A percentile compares a stretch with the other conserved stretches of the same genome.
Evolutionary conservation across 2,797 vertebrate species (phyloP).

Genomic region (Menidia menidia): DNA sequence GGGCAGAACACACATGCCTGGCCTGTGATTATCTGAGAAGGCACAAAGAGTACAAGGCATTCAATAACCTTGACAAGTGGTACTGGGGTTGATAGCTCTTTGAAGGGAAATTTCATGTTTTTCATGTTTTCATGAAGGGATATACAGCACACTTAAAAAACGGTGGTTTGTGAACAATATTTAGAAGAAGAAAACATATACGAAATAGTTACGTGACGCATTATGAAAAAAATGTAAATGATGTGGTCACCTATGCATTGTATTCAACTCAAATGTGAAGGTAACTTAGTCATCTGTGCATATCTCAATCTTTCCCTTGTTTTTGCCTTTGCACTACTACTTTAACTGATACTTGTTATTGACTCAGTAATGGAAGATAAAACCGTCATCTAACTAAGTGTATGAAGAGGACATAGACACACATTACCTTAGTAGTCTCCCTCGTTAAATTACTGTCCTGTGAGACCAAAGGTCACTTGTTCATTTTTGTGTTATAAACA

Average conservation of each 20-base stretch:
- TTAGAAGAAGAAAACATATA: conserved; percentile 58
- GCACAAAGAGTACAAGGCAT: conserved; percentile 94
- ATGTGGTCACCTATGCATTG: conserved; percentile 80
- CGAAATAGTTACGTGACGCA: conserved; percentile 75
- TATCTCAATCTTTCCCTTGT: conserved; percentile 68
- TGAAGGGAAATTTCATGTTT: conserved; percentile 44
- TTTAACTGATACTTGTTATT: conserved; percentile 46
- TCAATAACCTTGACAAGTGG: conserved; percentile 97
- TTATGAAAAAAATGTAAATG: conserved; percentile 69
- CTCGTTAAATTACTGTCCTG: conserved; percentile 32
- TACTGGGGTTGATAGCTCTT: conserved; percentile 90
- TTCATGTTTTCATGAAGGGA: conserved; percentile 25
- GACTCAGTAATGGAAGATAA: conserved; percentile 43
- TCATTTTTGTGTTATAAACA: conserved; percentile 30
- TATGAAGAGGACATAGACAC: conserved; percentile 35
- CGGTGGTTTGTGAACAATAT: conserved; percentile 21
- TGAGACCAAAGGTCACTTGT: conserved; percentile 46
- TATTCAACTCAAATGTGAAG: conserved; percentile 77
- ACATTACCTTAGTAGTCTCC: conserved; percentile 14
- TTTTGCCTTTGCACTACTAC: conserved; percentile 61
- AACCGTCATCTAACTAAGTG: conserved; percentile 10
- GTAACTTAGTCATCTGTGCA: conserved; percentile 71
- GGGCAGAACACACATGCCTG: conserved; percentile 96
- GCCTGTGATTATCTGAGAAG: conserved; percentile 94
- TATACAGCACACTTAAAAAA: conserved; percentile 16